These are phyloP conservation scores for Hirtodrosophila trivittata DNA, from an alignment of 2,888 invertebrate species.

Conservation along the genomic window DNA sequence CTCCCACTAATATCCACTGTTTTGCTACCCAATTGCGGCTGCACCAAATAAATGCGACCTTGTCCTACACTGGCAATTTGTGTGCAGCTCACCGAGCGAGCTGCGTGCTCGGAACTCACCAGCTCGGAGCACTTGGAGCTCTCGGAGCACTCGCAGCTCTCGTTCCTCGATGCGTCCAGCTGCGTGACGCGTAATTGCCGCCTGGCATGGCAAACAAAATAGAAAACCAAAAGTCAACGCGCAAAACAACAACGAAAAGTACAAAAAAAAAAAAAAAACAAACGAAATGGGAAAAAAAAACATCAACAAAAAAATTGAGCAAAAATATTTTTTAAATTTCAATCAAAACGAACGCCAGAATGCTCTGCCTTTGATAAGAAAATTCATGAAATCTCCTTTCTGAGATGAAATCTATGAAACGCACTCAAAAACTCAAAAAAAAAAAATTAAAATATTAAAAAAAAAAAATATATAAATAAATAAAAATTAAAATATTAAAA, in stretches of 20 bases:
- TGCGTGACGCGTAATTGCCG: conserved; percentile 74
- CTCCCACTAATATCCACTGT: conserved; percentile 13
- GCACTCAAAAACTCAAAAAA: no score
- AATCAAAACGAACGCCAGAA: no score
- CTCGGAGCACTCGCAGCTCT: conserved; percentile 19
- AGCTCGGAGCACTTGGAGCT: conserved; percentile 14
- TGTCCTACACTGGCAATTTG: conserved; percentile 77
- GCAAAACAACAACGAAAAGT: background rate
- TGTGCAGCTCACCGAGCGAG: conserved; percentile 46
- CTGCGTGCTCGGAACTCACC: conserved; percentile 42
- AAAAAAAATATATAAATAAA: no score
- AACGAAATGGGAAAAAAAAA: conserved; percentile 12
- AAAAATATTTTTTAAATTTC: no score
- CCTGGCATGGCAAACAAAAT: conserved; percentile 40
- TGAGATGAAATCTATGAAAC: no score
- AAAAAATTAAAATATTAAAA: no score
- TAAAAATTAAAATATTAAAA: no score
- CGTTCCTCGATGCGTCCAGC: conserved; percentile 58
- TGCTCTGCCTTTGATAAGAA: no score
- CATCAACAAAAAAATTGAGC: no score
- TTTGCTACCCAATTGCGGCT: conserved; percentile 66
- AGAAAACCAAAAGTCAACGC: conserved; percentile 23
- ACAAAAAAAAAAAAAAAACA: conserved; percentile 11
- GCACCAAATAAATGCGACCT: conserved; percentile 77
- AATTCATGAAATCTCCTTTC: no score